Conservation (phyloP, 2,888 invertebrate genomes). For the Dasypogon diadema region DNA sequence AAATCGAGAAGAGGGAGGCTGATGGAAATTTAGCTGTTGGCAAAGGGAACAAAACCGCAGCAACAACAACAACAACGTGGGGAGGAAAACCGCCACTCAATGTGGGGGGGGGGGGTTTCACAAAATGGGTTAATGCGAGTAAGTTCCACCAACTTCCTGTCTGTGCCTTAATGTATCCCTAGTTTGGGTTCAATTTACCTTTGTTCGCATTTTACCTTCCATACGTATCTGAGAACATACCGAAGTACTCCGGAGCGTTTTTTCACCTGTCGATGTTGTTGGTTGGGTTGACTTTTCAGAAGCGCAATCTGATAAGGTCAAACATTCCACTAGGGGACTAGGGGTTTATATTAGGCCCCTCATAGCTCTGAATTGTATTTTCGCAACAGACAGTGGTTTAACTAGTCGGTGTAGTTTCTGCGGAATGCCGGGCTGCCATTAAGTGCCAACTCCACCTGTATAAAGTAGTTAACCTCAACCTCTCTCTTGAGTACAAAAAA, state of each 20-base stretch:
- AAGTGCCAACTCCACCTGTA: not conserved
- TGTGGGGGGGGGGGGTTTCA: not conserved
- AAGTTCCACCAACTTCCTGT: slow-evolving; percentile 52
- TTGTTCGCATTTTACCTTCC: not conserved
- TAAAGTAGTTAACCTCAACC: slow-evolving; percentile 1
- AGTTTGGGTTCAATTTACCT: slow-evolving; percentile 30
- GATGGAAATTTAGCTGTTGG: slow-evolving; percentile 38
- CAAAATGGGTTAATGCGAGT: slow-evolving; percentile 50
- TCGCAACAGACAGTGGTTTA: not conserved
- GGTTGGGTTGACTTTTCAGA: slow-evolving; percentile 29
- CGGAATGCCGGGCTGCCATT: not conserved
- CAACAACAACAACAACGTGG: slow-evolving; percentile 24
- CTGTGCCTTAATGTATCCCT: slow-evolving; percentile 49
- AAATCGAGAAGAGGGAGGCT: slow-evolving; percentile 12
- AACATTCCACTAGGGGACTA: not conserved
- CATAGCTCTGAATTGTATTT: not conserved
- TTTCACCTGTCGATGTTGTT: slow-evolving; percentile 46
- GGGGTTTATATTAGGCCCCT: slow-evolving; percentile 8
- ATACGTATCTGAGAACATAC: not conserved
- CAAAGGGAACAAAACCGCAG: slow-evolving; percentile 8
- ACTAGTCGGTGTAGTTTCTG: not conserved
- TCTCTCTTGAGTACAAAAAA: slow-evolving; percentile 1
- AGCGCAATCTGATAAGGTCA: slow-evolving; percentile 47
- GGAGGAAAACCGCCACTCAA: slow-evolving; percentile 1
- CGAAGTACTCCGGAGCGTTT: not conserved